These are phyloP conservation scores for Heliconius himera DNA, from an alignment of 1,140 invertebrate genomes.

Conservation along the genomic window DNA sequence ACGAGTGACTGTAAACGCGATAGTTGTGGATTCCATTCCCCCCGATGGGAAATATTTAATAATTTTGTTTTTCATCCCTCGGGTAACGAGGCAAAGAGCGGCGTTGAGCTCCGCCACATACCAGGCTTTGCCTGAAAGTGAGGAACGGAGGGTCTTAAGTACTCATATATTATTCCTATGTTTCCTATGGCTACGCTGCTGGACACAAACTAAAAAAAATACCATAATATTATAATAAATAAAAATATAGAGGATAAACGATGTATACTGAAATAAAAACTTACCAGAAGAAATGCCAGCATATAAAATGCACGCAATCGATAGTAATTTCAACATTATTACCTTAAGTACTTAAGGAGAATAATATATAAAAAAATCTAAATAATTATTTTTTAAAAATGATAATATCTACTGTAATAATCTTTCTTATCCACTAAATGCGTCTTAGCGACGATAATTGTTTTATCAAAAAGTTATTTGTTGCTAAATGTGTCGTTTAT, in stretches of 20 bases:
- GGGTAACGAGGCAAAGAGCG: too few species aligned
- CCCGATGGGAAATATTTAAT: not conserved
- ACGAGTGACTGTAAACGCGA: too few species aligned
- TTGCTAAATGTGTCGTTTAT: not conserved
- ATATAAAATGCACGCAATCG: not conserved
- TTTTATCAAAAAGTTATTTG: too few species aligned
- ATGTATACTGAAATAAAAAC: not conserved
- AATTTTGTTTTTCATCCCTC: too few species aligned
- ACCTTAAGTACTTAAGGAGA: not conserved
- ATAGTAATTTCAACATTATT: not conserved
- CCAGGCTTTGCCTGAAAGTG: too few species aligned
- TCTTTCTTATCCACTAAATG: not conserved
- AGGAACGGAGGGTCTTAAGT: too few species aligned
- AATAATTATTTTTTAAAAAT: not conserved
- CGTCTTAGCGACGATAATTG: not conserved
- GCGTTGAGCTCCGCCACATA: too few species aligned
- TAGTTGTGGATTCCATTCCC: too few species aligned
- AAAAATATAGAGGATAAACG: not conserved
- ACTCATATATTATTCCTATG: too few species aligned
- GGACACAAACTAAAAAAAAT: too few species aligned
- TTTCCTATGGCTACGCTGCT: too few species aligned
- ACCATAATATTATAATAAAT: too few species aligned
- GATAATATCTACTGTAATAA: not conserved
- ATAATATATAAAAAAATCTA: not conserved
- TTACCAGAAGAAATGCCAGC: slow-evolving; percentile 26